A percentile compares a stretch with the other conserved stretches of the same genome.
These are phyloP conservation scores for Lepus americanus DNA, from an alignment of 2,113 vertebrate genomes.

Conservation along the genomic window DNA sequence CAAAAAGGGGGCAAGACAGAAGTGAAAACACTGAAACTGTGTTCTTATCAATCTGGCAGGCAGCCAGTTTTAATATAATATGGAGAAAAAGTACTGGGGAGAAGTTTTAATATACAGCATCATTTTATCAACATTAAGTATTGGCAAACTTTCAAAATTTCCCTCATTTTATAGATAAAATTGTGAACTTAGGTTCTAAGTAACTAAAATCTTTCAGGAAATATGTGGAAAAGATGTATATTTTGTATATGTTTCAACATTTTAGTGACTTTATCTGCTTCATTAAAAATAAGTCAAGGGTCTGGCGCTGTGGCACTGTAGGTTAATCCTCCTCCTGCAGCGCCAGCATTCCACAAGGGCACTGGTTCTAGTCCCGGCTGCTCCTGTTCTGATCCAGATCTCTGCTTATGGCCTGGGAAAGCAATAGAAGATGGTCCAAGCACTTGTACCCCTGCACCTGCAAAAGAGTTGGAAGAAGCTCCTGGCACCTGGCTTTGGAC, in stretches of 20 bases:
- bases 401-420: too few relatives aligned
- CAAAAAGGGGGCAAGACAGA: background rate
- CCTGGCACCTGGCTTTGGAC: too few relatives aligned
- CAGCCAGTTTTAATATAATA: background rate
- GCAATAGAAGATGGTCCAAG: too few relatives aligned
- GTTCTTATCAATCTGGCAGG: background rate
- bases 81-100: fast-evolving
- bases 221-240: background rate
- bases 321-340: too few relatives aligned
- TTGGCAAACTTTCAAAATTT: background rate
- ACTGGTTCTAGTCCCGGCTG: too few relatives aligned
- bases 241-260: background rate
- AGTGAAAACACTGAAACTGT: background rate
- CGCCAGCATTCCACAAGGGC: too few relatives aligned
- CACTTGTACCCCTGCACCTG: too few relatives aligned
- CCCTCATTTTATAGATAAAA: background rate
- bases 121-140: background rate
- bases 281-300: conserved; percentile 13
- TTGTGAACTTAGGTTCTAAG: background rate
- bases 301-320: too few relatives aligned
- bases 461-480: too few relatives aligned
- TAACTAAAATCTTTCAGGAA: background rate
- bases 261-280: background rate
- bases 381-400: too few relatives aligned
- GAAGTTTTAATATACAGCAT: background rate